A percentile compares a stretch with the other conserved stretches of the same genome.
These are phyloP conservation scores for Porphyrio hochstetteri DNA, from an alignment of 2,113 vertebrate genomes.

Conservation along the genomic window DNA sequence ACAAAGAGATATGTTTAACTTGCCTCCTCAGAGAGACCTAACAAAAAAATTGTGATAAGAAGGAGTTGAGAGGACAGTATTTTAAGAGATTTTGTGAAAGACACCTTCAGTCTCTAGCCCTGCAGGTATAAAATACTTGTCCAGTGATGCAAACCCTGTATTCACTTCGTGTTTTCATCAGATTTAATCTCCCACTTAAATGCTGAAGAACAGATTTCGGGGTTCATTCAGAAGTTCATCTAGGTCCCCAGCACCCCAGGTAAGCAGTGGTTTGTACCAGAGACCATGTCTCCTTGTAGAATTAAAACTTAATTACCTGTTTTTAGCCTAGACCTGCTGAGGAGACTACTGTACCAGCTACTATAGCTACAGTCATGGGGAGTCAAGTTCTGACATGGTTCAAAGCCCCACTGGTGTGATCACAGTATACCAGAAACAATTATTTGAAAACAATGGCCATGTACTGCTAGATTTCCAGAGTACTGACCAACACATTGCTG, in stretches of 20 bases:
- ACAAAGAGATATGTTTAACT: neutral
- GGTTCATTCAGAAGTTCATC: neutral
- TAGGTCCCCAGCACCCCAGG: neutral
- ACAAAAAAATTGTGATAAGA: neutral
- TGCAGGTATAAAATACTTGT: neutral
- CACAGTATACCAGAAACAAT: neutral
- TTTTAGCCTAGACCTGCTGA: neutral
- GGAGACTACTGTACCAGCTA: neutral
- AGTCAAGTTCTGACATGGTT: neutral
- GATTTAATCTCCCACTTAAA: neutral
- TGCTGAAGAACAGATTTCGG: neutral
- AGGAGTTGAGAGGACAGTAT: neutral
- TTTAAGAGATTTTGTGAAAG: neutral
- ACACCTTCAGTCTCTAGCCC: no score
- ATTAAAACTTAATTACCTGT: neutral
- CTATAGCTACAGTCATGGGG: neutral
- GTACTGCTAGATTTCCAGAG: neutral
- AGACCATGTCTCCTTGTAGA: neutral
- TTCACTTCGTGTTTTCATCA: neutral
- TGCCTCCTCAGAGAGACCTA: neutral
- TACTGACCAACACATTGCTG: neutral
- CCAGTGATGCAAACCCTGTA: neutral
- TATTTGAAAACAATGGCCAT: neutral
- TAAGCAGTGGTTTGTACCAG: neutral
- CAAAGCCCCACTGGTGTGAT: accelerated